phyloP scores from a whole-genome alignment of 1,140 invertebrate species.

The Maniola jurtina region DNA sequence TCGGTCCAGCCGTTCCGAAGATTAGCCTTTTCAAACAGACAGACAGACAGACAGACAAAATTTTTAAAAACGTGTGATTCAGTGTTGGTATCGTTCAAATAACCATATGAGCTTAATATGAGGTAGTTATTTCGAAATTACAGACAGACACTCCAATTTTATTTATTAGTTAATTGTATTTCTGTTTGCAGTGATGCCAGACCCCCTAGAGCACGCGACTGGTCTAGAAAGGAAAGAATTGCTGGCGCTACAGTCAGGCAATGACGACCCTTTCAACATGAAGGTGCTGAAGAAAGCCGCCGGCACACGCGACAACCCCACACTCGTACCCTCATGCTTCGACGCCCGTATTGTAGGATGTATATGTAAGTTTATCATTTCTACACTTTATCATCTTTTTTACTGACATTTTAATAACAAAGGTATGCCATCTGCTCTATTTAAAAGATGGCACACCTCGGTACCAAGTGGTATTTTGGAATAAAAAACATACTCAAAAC shows the following conservation, averaged over 20 bases:
- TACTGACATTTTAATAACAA: background rate
- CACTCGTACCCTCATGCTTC: slow-evolving; percentile 92
- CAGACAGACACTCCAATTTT: no score
- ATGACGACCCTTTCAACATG: slow-evolving; percentile 95
- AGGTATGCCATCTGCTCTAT: background rate
- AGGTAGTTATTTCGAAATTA: no score
- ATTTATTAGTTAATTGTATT: slow-evolving; percentile 4
- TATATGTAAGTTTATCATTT: slow-evolving; percentile 83
- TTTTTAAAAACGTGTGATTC: no score
- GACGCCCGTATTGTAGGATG: slow-evolving; percentile 95
- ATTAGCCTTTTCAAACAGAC: no score
- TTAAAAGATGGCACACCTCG: no score
- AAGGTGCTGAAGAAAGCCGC: slow-evolving; percentile 87
- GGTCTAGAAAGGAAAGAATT: slow-evolving; percentile 95
- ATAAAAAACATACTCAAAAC: no score
- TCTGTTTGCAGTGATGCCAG: slow-evolving; percentile 82
- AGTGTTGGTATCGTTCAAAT: no score
- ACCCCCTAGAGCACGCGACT: slow-evolving; percentile 94
- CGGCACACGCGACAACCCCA: slow-evolving; percentile 93
- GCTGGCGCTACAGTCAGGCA: slow-evolving; percentile 89
- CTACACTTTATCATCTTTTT: background rate
- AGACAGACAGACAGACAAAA: no score
- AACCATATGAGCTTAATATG: no score
- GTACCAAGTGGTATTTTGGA: no score
- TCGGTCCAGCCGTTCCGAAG: no score